Percentiles rank a stretch among this genome's conserved stretches.
Conservation (phyloP, 2,888 invertebrate species). For the Invenusta paracnida region DNA sequence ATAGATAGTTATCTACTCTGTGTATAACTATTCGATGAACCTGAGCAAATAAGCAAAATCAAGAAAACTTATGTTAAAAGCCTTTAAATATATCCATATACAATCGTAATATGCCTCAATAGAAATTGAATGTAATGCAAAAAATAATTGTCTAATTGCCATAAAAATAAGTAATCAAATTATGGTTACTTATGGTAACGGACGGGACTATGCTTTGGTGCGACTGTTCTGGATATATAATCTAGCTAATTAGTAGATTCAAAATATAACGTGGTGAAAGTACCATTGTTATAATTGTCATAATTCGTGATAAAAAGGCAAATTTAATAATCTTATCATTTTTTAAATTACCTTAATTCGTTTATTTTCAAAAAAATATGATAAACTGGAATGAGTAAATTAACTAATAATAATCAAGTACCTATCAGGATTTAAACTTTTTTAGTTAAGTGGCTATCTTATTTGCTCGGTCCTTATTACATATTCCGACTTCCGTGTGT, state of each 20-base stretch:
- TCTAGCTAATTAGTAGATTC: not conserved
- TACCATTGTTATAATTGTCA: not conserved
- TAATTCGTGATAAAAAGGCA: not conserved
- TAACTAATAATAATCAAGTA: not conserved
- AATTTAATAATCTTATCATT: not conserved
- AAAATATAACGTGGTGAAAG: not conserved
- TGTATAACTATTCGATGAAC: no score
- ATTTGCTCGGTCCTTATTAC: not conserved
- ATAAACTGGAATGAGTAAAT: not conserved
- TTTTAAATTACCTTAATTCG: not conserved
- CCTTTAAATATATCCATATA: not conserved
- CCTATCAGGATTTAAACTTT: not conserved
- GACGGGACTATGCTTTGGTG: not conserved
- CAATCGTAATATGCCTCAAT: not conserved
- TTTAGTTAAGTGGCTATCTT: not conserved
- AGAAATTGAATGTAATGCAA: not conserved
- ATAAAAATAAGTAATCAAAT: not conserved
- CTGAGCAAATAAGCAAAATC: not conserved
- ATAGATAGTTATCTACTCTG: no score
- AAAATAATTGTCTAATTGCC: not conserved
- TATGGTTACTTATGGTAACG: not conserved
- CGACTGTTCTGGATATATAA: not conserved
- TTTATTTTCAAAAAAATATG: not conserved
- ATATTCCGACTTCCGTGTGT: no score
- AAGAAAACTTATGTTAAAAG: not conserved